Conservation (phyloP, 2,113 vertebrate genomes). For the Oncorhynchus tshawytscha region DNA sequence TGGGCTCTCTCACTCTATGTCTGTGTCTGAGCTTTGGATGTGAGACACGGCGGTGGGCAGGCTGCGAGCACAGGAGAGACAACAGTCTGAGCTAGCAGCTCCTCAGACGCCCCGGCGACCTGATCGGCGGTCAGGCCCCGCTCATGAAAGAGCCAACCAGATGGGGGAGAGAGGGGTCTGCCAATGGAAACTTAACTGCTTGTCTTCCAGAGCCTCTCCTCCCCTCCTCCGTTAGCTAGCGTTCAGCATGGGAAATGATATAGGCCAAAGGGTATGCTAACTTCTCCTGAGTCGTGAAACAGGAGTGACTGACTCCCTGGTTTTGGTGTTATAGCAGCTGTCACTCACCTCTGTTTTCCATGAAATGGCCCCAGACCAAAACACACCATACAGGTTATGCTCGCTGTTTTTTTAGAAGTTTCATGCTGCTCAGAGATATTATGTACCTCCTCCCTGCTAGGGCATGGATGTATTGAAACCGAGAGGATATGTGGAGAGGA, state of each 20-base stretch:
- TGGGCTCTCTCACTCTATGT: not conserved
- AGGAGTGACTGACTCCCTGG: slow-evolving; percentile 35
- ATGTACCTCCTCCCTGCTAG: not conserved
- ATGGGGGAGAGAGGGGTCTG: slow-evolving; percentile 50
- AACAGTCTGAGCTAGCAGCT: slow-evolving; percentile 57
- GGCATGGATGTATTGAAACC: not conserved
- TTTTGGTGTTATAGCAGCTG: slow-evolving; percentile 40
- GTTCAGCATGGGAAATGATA: slow-evolving; percentile 61
- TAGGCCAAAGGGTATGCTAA: slow-evolving; percentile 72
- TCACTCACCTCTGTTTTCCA: slow-evolving; percentile 30
- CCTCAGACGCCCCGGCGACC: slow-evolving; percentile 53
- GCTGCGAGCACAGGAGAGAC: slow-evolving; percentile 35
- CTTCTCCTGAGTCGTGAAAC: slow-evolving; percentile 55
- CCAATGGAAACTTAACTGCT: slow-evolving; percentile 70
- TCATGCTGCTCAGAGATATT: slow-evolving; percentile 14
- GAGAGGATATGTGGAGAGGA: not conserved
- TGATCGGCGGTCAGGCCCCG: slow-evolving; percentile 61
- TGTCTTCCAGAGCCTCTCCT: slow-evolving; percentile 44
- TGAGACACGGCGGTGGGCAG: slow-evolving; percentile 33
- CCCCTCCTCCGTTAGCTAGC: slow-evolving; percentile 1
- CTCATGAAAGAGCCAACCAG: slow-evolving; percentile 61
- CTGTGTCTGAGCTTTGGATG: slow-evolving; percentile 20
- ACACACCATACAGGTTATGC: slow-evolving; percentile 2
- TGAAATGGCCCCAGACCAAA: not conserved
- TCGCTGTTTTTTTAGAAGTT: slow-evolving; percentile 26